Conservation (phyloP, 2,797 vertebrate species). For the Gymnothorax reevesii region DNA sequence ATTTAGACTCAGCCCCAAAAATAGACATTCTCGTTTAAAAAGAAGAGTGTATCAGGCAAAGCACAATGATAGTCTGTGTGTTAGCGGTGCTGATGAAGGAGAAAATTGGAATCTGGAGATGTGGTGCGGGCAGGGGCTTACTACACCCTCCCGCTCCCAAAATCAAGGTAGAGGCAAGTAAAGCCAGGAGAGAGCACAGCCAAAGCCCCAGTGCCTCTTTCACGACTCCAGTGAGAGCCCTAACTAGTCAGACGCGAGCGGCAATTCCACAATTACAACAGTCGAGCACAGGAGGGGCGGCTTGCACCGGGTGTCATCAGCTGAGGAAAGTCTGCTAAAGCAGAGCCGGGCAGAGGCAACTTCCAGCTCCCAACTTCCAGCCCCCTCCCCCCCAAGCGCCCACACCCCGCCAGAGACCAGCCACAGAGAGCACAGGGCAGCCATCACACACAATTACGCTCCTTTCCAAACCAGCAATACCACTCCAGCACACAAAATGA, state of each 20-base stretch:
- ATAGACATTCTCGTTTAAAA: too few relatives aligned
- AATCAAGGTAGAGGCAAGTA: background rate
- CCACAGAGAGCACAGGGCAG: background rate
- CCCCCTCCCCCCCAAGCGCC: background rate
- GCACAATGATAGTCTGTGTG: conserved; percentile 11
- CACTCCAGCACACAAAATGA: background rate
- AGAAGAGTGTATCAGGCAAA: conserved; percentile 1
- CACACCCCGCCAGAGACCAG: background rate
- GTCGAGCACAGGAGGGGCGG: background rate
- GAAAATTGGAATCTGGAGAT: conserved; percentile 16
- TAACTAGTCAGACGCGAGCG: background rate
- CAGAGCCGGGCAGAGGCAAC: background rate
- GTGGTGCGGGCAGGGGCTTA: background rate
- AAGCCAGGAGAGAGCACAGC: background rate
- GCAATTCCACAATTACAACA: background rate
- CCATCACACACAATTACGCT: background rate
- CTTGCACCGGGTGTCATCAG: background rate
- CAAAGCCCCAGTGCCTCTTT: background rate
- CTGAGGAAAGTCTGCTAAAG: background rate
- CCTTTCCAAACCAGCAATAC: background rate
- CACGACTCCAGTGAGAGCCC: background rate
- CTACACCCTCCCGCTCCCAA: background rate
- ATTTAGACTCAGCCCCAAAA: too few relatives aligned
- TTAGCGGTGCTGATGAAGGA: conserved; percentile 7
- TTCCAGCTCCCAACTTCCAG: background rate